Percentiles rank a stretch among this genome's conserved stretches.
phyloP scores from a whole-genome alignment of 2,797 vertebrate genomes.

The Sternotherus odoratus region DNA sequence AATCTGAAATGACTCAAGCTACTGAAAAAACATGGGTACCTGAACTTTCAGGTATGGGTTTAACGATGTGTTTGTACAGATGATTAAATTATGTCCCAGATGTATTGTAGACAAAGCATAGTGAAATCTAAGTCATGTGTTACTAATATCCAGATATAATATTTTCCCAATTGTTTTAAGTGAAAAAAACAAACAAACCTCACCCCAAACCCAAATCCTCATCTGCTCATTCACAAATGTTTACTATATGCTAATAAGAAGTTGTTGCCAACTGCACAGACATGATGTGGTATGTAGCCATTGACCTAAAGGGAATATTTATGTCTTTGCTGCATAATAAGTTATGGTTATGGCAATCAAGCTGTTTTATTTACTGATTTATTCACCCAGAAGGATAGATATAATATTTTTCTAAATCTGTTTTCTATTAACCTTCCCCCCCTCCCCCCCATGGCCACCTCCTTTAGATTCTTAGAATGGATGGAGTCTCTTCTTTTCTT shows the following conservation, averaged over 20 bases:
- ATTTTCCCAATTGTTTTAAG: background rate
- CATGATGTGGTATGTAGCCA: slow-evolving; percentile 25
- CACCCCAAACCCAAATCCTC: fast-evolving
- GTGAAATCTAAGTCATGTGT: background rate
- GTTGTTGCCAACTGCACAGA: slow-evolving; percentile 31
- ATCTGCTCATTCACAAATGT: background rate
- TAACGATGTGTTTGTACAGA: background rate
- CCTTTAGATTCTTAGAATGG: slow-evolving; percentile 66
- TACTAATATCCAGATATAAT: background rate
- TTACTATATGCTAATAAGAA: slow-evolving; percentile 26
- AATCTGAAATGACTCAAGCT: background rate
- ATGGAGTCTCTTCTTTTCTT: slow-evolving; percentile 66
- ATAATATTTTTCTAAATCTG: slow-evolving; percentile 71
- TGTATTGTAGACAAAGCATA: background rate
- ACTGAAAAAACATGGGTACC: background rate
- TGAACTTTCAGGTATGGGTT: slow-evolving; percentile 17
- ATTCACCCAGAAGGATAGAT: slow-evolving; percentile 56
- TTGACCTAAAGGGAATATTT: slow-evolving; percentile 70
- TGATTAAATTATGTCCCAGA: background rate
- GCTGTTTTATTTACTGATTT: slow-evolving; percentile 52
- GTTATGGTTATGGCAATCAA: slow-evolving; percentile 58
- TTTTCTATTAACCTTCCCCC: slow-evolving; percentile 68
- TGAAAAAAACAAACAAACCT: background rate
- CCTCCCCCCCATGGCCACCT: slow-evolving; percentile 31
- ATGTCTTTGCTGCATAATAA: slow-evolving; percentile 54